These are phyloP conservation scores for Spilarctia lutea DNA, from an alignment of 2,888 invertebrate genomes.

Conservation along the genomic window DNA sequence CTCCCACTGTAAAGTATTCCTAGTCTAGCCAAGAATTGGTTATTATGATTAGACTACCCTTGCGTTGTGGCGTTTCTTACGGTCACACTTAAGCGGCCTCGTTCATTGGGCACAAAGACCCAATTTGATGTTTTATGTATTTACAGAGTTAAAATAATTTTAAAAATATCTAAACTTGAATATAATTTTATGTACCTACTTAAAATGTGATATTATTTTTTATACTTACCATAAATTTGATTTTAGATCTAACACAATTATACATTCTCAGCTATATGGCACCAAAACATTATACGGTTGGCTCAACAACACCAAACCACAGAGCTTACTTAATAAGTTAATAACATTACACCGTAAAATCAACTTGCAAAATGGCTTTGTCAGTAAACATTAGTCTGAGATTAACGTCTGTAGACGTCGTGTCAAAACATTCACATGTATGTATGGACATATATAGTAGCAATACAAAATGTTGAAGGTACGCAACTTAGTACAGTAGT, in stretches of 20 bases:
- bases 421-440: slow-evolving; percentile 51
- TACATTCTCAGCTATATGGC: not conserved
- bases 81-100: not conserved
- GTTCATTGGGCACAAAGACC: not conserved
- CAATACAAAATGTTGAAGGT: slow-evolving; percentile 58
- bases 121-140: too few relatives aligned
- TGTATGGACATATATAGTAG: slow-evolving; percentile 10
- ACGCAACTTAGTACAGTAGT: slow-evolving; percentile 58
- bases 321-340: slow-evolving; percentile 32
- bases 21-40: not conserved
- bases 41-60: not conserved
- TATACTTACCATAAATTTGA: too few relatives aligned
- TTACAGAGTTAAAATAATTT: too few relatives aligned
- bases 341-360: slow-evolving; percentile 57
- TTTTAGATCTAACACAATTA: too few relatives aligned
- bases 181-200: too few relatives aligned
- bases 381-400: slow-evolving; percentile 60
- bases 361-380: slow-evolving; percentile 57
- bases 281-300: slow-evolving; percentile 2
- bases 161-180: too few relatives aligned
- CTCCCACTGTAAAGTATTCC: too few relatives aligned
- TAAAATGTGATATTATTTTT: too few relatives aligned
- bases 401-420: slow-evolving; percentile 42
- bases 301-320: slow-evolving; percentile 17
- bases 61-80: not conserved